A percentile compares a stretch with the other conserved stretches of the same genome.
These are phyloP conservation scores for Harmothoe impar DNA, from an alignment of 2,888 invertebrate species.

Conservation along the genomic window DNA sequence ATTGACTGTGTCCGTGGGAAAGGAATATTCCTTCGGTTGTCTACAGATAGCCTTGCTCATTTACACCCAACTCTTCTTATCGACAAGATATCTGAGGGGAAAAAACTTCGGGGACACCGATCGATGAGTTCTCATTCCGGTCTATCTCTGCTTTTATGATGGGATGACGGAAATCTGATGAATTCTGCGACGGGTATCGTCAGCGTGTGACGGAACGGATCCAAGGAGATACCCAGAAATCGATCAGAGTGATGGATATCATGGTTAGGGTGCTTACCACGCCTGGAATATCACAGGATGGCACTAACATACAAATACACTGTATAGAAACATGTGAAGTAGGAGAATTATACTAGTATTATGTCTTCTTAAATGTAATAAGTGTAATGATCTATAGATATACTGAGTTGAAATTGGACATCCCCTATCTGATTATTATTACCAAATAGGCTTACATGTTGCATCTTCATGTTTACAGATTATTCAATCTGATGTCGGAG, in stretches of 20 bases:
- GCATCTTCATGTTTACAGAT: too few relatives aligned
- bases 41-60: neutral
- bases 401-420: too few relatives aligned
- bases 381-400: too few relatives aligned
- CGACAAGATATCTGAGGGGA: neutral
- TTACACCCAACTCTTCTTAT: neutral
- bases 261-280: neutral
- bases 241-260: neutral
- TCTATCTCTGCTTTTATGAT: slow-evolving; percentile 27
- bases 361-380: too few relatives aligned
- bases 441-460: too few relatives aligned
- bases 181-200: slow-evolving; percentile 30
- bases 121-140: slow-evolving; percentile 34
- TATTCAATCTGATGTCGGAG: too few relatives aligned
- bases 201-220: slow-evolving; percentile 36
- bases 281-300: neutral
- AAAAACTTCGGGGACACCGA: neutral
- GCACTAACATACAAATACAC: neutral
- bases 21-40: neutral
- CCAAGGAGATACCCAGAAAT: neutral
- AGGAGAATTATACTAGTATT: too few relatives aligned
- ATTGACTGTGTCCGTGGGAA: neutral
- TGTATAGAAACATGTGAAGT: too few relatives aligned
- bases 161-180: slow-evolving; percentile 22
- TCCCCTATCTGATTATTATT: too few relatives aligned